Evolutionary conservation across 1,140 invertebrate genomes (phyloP), one percentile per base, ranked within the genome.

Genomic region (Drosophila leontia): DNA sequence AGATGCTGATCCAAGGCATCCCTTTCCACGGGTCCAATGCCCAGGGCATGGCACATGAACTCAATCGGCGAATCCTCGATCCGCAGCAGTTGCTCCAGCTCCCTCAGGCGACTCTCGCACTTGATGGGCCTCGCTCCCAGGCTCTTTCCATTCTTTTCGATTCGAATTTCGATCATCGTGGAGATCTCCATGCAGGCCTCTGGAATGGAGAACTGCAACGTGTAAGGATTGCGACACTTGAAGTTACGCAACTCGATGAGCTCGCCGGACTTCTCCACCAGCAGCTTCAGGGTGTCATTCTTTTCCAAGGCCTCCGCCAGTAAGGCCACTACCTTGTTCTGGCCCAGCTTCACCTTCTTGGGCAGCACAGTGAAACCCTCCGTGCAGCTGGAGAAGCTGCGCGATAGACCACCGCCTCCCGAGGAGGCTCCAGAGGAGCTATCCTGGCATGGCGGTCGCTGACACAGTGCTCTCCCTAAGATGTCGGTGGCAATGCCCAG

Each of bases 41-140:
- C 96, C 63, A 98, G 93, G 2, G 97, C 96, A 94, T 97, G 96
- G 78, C 97, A 97, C 95, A 98, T 97, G 84, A 97, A 97, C 87
- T 97, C 96, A 37, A 97, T 93, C 0, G 97, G 97, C 93, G 96
- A 97, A 75, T 97, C 96, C 42, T 95, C 95, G 2, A 95, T 95
- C 44, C 96, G 93, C 37, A 98, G 93, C 65, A 98, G 94, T 81
- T 97, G 96, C 91, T 97, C 97, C 63, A 98, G 93, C 92, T 97
- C 97, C 32, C 96, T 93, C 29, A 97, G 93, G 61, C 96, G 94
- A 82, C 96, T 97, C 92, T 97, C 97, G 92, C 97, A 97, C 91
- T 98, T 97, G 56, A 98, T 95, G 81, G 96, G 96, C 13, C 96
- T 93, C 15, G 95, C 94, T 1, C 97, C 97, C 7, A 97, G 93